Evolutionary conservation across 2,113 vertebrate species (phyloP), one percentile per base, ranked within the genome.

Genomic region (Osmerus eperlanus): DNA sequence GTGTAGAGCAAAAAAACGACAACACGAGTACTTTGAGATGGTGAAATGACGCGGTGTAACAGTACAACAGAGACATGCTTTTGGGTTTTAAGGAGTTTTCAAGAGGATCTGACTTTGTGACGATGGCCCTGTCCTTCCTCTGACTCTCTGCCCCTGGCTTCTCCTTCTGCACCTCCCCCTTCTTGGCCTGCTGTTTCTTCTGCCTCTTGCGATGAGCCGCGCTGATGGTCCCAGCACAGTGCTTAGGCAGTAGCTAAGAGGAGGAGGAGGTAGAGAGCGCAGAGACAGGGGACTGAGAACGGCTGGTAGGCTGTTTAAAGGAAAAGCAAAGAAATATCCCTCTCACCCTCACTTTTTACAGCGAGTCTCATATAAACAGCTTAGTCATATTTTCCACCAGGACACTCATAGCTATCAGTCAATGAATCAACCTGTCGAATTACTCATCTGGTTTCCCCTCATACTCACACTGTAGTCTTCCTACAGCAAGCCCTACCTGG

Each of bases 121-220:
- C 89, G 54, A 94, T 4, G 23, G 86, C 87, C 5, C 93, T 70
- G 84, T 95, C 91, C 65, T 87, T 92, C 51, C 93, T 80, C 58
- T 53, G 91, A 83, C 97, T 99, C 84, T 98, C 97, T 0, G 93
- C 83, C 0, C 97, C 97, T 0, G 97, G 96, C 56, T 96, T 98
- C 75, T 95, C 94, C 70, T 91, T 89, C 78, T 91, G 92, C 0
- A 93, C 78, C 19, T 96, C 96, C 41, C 90, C 92, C 74, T 93
- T 98, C 76, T 92, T 95, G 56, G 90, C 81, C 0, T 79, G 1
- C 0, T 76, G 85, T 77, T 93, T 98, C 47, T 92, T 93, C 65
- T 85, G 68, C 65, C 95, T 96, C 84, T 96, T 96, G 59, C 88
- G 88, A 16, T 92, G 94, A 61, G 92, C 96, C 16, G 93, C 92